These are phyloP conservation scores for Lycocerus yunnanus DNA, from an alignment of 2,888 invertebrate species.

Conservation along the genomic window DNA sequence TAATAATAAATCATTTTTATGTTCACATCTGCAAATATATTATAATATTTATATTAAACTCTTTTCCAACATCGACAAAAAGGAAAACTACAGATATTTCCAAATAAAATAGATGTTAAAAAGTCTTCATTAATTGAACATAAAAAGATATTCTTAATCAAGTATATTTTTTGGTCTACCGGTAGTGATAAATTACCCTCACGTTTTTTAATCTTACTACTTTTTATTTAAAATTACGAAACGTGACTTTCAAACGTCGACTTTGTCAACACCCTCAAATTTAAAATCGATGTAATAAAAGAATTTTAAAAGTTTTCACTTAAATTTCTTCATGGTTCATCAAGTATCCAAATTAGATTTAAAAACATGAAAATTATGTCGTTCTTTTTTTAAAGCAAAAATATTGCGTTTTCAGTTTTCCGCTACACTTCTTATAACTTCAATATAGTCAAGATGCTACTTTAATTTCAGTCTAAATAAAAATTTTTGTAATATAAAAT, in stretches of 20 bases:
- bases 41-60: not conserved
- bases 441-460: too few species aligned
- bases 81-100: not conserved
- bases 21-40: not conserved
- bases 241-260: constrained; percentile 10
- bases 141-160: not conserved
- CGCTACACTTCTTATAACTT: not conserved
- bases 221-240: constrained; percentile 13
- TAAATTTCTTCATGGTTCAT: not conserved
- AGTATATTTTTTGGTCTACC: not conserved
- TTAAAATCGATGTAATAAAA: constrained; percentile 7
- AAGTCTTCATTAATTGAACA: not conserved
- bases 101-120: not conserved
- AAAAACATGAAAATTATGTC: not conserved
- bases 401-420: not conserved
- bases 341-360: not conserved
- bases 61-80: not conserved
- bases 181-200: constrained; percentile 7
- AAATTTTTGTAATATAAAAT: not conserved
- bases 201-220: constrained; percentile 8
- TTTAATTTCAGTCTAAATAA: not conserved
- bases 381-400: not conserved
- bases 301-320: constrained; percentile 2
- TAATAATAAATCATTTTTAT: not conserved
- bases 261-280: constrained; percentile 11